A percentile compares a stretch with the other conserved stretches of the same genome.
Conservation (phyloP, 2,888 invertebrate genomes). For the Plutella xylostella region DNA sequence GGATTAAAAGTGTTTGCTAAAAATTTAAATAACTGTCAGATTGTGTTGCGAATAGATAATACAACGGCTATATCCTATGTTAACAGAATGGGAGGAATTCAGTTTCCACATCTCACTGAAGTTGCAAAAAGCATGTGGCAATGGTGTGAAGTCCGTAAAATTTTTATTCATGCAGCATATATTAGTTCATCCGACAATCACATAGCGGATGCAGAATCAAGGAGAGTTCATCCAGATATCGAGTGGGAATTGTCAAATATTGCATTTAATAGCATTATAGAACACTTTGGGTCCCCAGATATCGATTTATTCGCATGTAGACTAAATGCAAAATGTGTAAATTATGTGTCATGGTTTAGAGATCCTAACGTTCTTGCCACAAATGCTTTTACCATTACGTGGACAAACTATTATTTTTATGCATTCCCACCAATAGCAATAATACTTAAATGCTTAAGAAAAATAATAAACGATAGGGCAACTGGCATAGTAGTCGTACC, state of each 20-base stretch:
- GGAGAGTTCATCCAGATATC: neutral
- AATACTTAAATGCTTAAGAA: constrained; percentile 17
- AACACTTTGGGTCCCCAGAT: neutral
- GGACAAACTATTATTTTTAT: neutral
- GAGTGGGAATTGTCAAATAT: constrained; percentile 2
- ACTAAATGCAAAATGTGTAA: neutral
- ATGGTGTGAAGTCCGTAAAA: constrained; percentile 6
- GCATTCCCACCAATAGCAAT: neutral
- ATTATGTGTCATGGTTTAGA: neutral
- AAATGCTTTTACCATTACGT: neutral
- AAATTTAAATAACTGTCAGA: neutral
- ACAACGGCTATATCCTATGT: constrained; percentile 4
- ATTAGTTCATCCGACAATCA: constrained; percentile 4
- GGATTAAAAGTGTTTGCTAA: constrained; percentile 8
- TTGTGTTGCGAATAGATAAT: constrained; percentile 6
- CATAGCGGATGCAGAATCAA: constrained; percentile 3
- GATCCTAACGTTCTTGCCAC: neutral
- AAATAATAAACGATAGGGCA: constrained; percentile 25
- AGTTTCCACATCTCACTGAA: constrained; percentile 3
- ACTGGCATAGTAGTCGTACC: constrained; percentile 26
- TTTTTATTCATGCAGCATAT: constrained; percentile 3
- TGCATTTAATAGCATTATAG: neutral
- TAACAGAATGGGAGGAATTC: constrained; percentile 7
- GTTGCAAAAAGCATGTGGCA: constrained; percentile 4
- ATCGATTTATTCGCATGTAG: neutral